phyloP scores from a whole-genome alignment of 2,113 vertebrate species.

The Macrotis lagotis region DNA sequence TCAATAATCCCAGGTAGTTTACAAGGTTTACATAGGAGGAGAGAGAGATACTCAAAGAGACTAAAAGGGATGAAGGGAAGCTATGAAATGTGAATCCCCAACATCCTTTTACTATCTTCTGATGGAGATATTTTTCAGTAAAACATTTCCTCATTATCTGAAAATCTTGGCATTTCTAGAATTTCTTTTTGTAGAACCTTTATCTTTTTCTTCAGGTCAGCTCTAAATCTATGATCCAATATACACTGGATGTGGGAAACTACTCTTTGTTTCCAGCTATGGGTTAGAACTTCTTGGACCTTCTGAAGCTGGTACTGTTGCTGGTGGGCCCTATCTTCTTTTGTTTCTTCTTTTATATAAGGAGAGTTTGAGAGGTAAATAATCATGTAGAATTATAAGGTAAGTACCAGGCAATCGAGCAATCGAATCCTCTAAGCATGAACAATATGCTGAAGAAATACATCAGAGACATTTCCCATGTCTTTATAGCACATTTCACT shows the following conservation, averaged over 20 bases:
- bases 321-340: neutral
- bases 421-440: neutral
- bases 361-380: neutral
- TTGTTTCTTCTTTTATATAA: neutral
- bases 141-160: neutral
- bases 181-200: neutral
- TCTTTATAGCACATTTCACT: neutral
- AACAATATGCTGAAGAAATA: neutral
- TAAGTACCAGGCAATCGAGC: neutral
- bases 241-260: neutral
- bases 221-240: neutral
- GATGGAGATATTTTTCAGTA: neutral
- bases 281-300: neutral
- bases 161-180: neutral
- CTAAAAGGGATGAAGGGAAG: neutral
- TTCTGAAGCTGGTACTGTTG: fast-evolving
- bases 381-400: neutral
- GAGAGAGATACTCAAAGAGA: neutral
- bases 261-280: neutral
- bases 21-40: neutral
- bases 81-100: neutral
- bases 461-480: neutral
- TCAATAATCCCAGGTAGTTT: no score
- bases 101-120: neutral
- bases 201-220: neutral